Evolutionary conservation across 2,113 vertebrate species (phyloP).

Genomic region (Chamaea fasciata): DNA sequence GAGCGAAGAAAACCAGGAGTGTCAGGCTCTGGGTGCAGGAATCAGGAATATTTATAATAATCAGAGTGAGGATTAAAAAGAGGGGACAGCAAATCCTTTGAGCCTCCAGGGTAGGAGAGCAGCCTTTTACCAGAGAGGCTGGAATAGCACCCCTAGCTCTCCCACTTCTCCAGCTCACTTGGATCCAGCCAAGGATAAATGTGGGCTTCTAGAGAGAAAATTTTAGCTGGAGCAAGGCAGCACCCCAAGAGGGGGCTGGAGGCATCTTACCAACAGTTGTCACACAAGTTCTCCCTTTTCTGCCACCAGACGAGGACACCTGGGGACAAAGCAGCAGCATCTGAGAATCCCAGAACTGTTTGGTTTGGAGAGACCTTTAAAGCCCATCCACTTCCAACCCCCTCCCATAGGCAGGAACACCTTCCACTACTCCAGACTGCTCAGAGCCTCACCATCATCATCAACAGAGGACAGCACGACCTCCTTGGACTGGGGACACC

Average conservation of each 20-base stretch:
- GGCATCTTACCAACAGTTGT: not conserved
- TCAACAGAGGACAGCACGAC: rapidly evolving
- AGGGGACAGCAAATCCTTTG: not conserved
- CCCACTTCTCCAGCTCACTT: not conserved
- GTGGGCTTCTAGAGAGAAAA: not conserved
- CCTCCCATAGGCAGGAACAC: not conserved
- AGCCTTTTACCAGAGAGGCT: not conserved
- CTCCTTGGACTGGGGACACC: rapidly evolving
- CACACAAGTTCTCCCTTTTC: not conserved
- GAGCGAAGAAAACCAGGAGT: not conserved
- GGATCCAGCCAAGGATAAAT: not conserved
- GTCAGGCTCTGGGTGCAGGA: not conserved
- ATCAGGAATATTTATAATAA: not conserved
- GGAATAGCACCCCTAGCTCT: not conserved
- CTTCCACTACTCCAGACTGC: not conserved
- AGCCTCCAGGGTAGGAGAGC: not conserved
- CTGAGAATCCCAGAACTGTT: not conserved
- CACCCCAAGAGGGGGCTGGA: not conserved
- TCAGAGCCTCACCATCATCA: not conserved
- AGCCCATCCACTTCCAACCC: not conserved
- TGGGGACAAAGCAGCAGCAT: not conserved
- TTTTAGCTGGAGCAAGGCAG: not conserved
- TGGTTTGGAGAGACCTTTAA: not conserved
- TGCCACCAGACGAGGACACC: not conserved
- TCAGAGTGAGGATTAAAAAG: not conserved